Evolutionary conservation across 2,113 vertebrate genomes (phyloP), one percentile per base, ranked within the genome.

Genomic region (Romanogobio albipinnatus): DNA sequence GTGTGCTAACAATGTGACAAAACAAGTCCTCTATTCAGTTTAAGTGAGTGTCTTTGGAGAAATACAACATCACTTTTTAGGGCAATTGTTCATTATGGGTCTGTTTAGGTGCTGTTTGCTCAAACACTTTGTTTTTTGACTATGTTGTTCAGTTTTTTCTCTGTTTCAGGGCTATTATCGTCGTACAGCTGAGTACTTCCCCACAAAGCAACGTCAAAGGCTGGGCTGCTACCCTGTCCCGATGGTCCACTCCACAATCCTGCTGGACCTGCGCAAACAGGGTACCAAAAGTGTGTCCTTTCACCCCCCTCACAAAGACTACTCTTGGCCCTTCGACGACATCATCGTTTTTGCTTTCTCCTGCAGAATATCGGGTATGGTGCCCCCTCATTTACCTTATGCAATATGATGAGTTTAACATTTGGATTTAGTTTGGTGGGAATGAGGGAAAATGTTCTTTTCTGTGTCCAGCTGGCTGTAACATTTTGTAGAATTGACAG

Each of bases 341-440:
- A 98, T 99, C 93, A 99, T 98, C 0, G 95, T 98, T 88, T 99
- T 99, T 0, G 97, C 98, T 58, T 97, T 97, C 83, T 96, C 98
- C 81, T 98, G 97, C 86, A 94, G 97, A 56, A 95, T 92, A 0
- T 94, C 96, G 9, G 96, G 98, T 99, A 90, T 90, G 85, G 13
- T 2, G 29, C 39, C 33, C 14, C 22, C 33, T 22, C 6, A 10
- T 11, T 17, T 39, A 4, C 17, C 26, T 73, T 58, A 43, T 17
- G 45, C 62, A 39, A 58, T 49, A 39, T 70, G 19, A 68, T 45
- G 49, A 22, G 33, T 56, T 79, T 85, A 66, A 39, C 47, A 11
- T 43, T 26, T 70, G 61, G 49, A n/a, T 79, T 78, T 51, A 76
- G 13, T 39, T 66, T 78, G 75, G 5, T 24, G 15, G 51, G 22